Evolutionary conservation across 2,888 invertebrate species (phyloP).

Genomic region (Harpalus rufipes): DNA sequence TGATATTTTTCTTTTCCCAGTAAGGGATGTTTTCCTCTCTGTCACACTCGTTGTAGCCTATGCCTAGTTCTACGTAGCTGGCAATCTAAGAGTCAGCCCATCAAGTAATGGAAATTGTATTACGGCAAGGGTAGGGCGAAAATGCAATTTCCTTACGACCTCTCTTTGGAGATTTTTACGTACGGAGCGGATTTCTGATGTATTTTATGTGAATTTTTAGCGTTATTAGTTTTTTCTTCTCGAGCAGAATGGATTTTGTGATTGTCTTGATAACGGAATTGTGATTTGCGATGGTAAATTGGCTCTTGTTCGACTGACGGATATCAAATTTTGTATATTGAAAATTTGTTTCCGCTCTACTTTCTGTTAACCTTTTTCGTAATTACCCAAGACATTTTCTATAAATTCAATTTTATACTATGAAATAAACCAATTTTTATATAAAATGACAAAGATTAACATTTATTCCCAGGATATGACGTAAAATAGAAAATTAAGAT

Average conservation of each 20-base stretch:
- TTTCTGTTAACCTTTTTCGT: constrained; percentile 32
- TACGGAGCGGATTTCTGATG: constrained; percentile 71
- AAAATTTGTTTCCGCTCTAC: constrained; percentile 51
- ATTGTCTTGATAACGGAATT: constrained; percentile 63
- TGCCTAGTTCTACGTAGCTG: constrained; percentile 62
- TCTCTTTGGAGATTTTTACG: constrained; percentile 72
- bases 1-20: constrained; percentile 61
- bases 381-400: background rate
- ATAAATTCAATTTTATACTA: background rate
- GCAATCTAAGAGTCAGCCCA: constrained; percentile 71
- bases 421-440: background rate
- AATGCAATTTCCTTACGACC: constrained; percentile 74
- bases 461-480: background rate
- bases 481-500: background rate
- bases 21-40: background rate
- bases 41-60: background rate
- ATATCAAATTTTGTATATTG: constrained; percentile 58
- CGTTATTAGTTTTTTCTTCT: constrained; percentile 66
- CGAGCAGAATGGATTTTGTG: constrained; percentile 61
- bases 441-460: background rate
- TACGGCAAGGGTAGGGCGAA: constrained; percentile 73
- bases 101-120: constrained; percentile 75
- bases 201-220: constrained; percentile 68
- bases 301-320: constrained; percentile 53
- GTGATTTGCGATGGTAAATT: constrained; percentile 60